Base-by-base conservation (phyloP, 2,797 vertebrate species). In the Alauda arvensis region DNA sequence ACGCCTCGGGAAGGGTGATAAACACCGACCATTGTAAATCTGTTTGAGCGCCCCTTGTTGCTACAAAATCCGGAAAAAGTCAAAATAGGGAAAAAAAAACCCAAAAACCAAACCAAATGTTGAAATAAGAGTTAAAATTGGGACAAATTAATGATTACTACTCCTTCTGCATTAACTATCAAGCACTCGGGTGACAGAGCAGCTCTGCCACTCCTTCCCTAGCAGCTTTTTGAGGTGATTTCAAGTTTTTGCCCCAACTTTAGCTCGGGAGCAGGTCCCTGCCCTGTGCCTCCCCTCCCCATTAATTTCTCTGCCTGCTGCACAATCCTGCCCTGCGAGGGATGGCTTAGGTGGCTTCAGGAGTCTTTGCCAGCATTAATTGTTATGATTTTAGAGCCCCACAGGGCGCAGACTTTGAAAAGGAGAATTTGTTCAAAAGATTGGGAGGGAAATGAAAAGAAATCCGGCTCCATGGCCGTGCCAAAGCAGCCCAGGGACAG, bases 391-490 rank as follows among this genome's bases (percentile, higher is more conserved):
- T 85, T 19, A 42, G 55, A 85, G 84, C 83, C 83, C 70, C 56
- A 7, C 0, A 0, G 70, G 70, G 49, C 10, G 24, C 45, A 68
- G 67, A 6, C 48, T 72, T 40, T 6, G 69, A 65, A 77, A 85
- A 90, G 52, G 77, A 85, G 52, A 87, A 53, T 55, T 77, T 55
- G 31, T 68, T 65, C 31, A 2, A 0, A 80, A 83, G 59, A 63
- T 8, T 83, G 85, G 17, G 48, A 83, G 49, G 42, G 79, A 92
- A 90, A 83, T 71, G 51, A 59, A 72, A 21, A 18, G 55, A 56
- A 81, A 42, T 7, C 16, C 49, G 34, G 66, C 0, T 0, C 39
- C 0, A 0, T 0, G 3, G 42, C 7, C 0, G 0, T 1, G 11
- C 23, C 6, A 17, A 26, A 15, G 13, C 66, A 29, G 42, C 12